Base-by-base conservation (phyloP, 2,888 invertebrate genomes). In the Embidobia sp. region DNA sequence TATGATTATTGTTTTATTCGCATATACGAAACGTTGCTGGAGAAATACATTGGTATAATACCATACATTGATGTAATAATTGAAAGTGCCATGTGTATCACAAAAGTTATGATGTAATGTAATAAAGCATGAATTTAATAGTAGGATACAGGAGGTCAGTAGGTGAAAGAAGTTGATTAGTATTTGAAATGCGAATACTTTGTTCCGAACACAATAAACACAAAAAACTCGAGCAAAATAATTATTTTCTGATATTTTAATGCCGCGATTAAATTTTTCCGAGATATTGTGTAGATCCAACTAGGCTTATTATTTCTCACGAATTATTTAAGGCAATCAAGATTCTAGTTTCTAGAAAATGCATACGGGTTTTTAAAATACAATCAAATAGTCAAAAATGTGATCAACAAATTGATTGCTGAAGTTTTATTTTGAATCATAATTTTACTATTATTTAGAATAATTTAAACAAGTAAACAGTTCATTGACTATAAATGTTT, bases 31-130 rank as follows among this genome's bases (percentile, higher is more conserved):
- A 26, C 57, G 11, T 35, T 4, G 8, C 8, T 13, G 22, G 5
- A 37, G 40, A 27, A 51, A 22, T 37, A 40, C 8, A 31, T 16
- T 8, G 19, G 48, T n/a, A 55, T 48, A 27, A 29, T 42, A 33
- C 11, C 10, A 19, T 11, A 11, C 40, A 29, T 59, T 27, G 59
- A 59, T 44, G 59, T 59, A 51, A 48, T 59, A 51, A 59, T 69
- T 42, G 69, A 59, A 69, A 59, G 59, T 69, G 51, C 51, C 69
- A 51, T 51, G 48, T 49, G 44, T 42, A 51, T 51, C 51, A 51
- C 59, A 59, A 69, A 66, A 64, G 33, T 26, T 29, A 42, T 59
- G 51, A 59, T 31, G 59, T 59, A 69, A 69, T 13, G 49, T 33
- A 51, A 69, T 67, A 22, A 49, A 57, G 40, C 42, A 26, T 48